These are phyloP conservation scores for Cheiracanthium punctorium DNA, from an alignment of 2,888 invertebrate genomes.

Conservation along the genomic window DNA sequence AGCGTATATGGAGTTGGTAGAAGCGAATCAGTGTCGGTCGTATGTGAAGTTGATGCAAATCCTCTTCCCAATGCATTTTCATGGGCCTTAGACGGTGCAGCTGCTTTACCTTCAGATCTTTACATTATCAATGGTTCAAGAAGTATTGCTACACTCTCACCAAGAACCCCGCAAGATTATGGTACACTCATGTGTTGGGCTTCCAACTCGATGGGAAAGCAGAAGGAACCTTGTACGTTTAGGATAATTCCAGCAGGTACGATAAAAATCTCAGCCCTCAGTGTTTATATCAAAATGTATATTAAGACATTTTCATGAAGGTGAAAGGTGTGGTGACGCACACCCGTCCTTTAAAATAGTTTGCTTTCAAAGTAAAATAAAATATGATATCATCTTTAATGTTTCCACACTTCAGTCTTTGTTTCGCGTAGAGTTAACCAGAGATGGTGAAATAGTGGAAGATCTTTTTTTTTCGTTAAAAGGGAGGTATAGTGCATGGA, in stretches of 20 bases:
- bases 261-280: too few relatives aligned
- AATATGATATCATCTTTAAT: too few relatives aligned
- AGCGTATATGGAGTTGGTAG: conserved; percentile 58
- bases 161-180: conserved; percentile 50
- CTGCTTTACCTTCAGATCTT: conserved; percentile 3
- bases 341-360: too few relatives aligned
- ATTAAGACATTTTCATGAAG: too few relatives aligned
- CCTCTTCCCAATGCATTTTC: conserved; percentile 32
- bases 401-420: too few relatives aligned
- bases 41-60: conserved; percentile 65
- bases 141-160: conserved; percentile 57
- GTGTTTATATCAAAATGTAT: too few relatives aligned
- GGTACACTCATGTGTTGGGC: conserved; percentile 65
- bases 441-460: too few relatives aligned
- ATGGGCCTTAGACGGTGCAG: conserved; percentile 50
- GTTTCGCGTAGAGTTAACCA: too few relatives aligned
- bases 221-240: conserved; percentile 62
- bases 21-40: conserved; percentile 60
- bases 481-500: too few relatives aligned
- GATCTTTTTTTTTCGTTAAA: too few relatives aligned
- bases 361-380: too few relatives aligned
- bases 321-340: too few relatives aligned
- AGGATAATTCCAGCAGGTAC: conserved; percentile 64
- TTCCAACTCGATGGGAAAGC: conserved; percentile 47
- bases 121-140: conserved; percentile 40